Evolutionary conservation across 2,113 vertebrate genomes (phyloP), one percentile per base, ranked within the genome.

Genomic region (Aldabrachelys gigantea): DNA sequence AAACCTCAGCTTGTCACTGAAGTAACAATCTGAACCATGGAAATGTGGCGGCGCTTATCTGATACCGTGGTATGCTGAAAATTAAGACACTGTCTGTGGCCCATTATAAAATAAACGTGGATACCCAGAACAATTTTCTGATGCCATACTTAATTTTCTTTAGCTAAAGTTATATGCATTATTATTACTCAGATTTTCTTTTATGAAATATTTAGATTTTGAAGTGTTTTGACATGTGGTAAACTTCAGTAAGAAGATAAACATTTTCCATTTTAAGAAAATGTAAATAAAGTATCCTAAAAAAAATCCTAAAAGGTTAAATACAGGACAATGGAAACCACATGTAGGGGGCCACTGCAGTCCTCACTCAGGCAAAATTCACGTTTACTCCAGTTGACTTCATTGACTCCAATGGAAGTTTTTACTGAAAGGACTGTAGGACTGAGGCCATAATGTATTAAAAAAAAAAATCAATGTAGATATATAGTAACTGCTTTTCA

Each of bases 221-320:
- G 97, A 98, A 98, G 98, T 97, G 98, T 98, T 98, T 97, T 98
- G 96, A 97, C 98, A 98, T 98, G 97, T 98, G 98, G 97, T 95
- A 98, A 97, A 98, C 97, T 96, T 98, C 98, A 98, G 97, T 98
- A 98, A 93, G 95, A 98, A 96, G 95, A 93, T 97, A 98, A 98
- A 98, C 97, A 97, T 98, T 96, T 94, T 96, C 93, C 96, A 97
- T 98, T 97, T 93, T 91, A 96, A 88, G 93, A 95, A 98, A 98
- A 98, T 97, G 98, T 98, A 98, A 98, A 98, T 98, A 98, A 96
- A 98, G 96, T 93, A 94, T 97, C 97, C 88, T 96, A 96, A 97
- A 97, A 95, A 97, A 97, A 97, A 98, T 96, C 96, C 96, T 65
- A 91, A 96, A 98, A 97, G 92, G 97, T 98, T 97, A 98, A 97